A percentile compares a stretch with the other conserved stretches of the same genome.
These are phyloP conservation scores for Drosophila arizonae DNA, from an alignment of 1,140 invertebrate genomes.

Conservation along the genomic window DNA sequence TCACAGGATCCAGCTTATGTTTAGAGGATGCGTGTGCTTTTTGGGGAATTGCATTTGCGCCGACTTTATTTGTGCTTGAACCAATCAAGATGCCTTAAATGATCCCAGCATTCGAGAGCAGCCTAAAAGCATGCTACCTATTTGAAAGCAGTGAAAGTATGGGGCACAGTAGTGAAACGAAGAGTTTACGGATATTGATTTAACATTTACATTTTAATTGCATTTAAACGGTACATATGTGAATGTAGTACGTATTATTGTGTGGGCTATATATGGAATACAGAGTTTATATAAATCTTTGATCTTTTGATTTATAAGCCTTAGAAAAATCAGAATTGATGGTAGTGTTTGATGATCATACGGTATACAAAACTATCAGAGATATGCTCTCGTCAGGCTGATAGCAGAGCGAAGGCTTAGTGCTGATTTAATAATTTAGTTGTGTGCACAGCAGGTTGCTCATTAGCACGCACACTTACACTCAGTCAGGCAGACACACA, in stretches of 20 bases:
- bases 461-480: constrained; percentile 64
- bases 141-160: not conserved
- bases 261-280: too few relatives aligned
- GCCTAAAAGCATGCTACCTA: constrained; percentile 47
- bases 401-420: constrained; percentile 51
- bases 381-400: constrained; percentile 34
- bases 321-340: too few relatives aligned
- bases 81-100: too few relatives aligned
- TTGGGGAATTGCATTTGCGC: constrained; percentile 6
- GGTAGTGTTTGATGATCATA: too few relatives aligned
- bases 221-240: not conserved
- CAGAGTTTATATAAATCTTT: too few relatives aligned
- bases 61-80: too few relatives aligned
- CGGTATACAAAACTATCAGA: not conserved
- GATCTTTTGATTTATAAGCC: too few relatives aligned
- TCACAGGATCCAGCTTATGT: constrained; percentile 26
- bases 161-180: not conserved
- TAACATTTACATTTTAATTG: not conserved
- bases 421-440: constrained; percentile 79
- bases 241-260: too few relatives aligned
- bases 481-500: constrained; percentile 3
- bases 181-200: not conserved
- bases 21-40: constrained; percentile 4
- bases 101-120: not conserved
- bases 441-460: constrained; percentile 68